Conservation (phyloP, 2,888 invertebrate genomes). For the Drosophila antonietae region DNA sequence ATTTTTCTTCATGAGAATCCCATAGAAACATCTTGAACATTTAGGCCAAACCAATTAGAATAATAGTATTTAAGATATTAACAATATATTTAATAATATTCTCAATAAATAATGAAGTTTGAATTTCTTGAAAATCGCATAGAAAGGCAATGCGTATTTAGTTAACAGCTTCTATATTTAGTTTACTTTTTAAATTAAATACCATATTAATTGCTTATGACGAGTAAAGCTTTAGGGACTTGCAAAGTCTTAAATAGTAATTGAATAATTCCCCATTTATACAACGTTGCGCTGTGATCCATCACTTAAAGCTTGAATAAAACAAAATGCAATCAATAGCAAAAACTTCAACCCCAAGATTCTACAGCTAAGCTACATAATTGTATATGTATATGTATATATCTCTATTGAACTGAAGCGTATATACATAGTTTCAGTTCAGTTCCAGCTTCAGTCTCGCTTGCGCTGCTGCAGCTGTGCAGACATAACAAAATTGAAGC, state of each 20-base stretch:
- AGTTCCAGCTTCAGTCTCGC: not conserved
- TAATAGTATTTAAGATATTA: too few species aligned
- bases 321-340: too few species aligned
- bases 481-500: constrained; percentile 65
- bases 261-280: not conserved
- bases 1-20: constrained; percentile 5
- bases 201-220: not conserved
- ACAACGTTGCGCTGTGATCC: not conserved
- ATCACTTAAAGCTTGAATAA: constrained; percentile 1
- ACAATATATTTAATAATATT: too few species aligned
- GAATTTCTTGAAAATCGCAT: not conserved
- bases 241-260: not conserved
- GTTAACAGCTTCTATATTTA: not conserved
- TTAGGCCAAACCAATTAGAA: not conserved
- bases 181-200: not conserved
- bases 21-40: not conserved
- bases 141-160: not conserved
- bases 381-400: not conserved
- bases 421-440: not conserved
- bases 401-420: not conserved
- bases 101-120: not conserved
- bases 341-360: too few species aligned
- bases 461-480: constrained; percentile 26
- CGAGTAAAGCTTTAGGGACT: not conserved
- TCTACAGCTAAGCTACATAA: not conserved